phyloP scores from a whole-genome alignment of 2,113 vertebrate species.

The Phalacrocorax carbo region DNA sequence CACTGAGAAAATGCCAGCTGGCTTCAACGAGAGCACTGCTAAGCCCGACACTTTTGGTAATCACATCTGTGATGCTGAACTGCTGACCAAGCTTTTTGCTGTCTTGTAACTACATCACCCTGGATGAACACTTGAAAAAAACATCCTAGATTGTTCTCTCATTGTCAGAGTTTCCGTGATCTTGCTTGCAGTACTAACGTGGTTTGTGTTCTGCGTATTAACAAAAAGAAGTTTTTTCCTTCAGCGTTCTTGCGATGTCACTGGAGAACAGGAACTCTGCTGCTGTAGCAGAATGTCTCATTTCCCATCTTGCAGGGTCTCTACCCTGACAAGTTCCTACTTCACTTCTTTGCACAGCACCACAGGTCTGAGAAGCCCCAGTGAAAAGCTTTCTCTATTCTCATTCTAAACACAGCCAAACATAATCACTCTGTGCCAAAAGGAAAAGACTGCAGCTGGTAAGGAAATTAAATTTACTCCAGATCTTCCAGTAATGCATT shows the following conservation, averaged over 20 bases:
- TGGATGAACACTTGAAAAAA: background rate
- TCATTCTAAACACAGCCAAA: conserved; percentile 53
- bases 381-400: conserved; percentile 46
- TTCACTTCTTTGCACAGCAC: background rate
- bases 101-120: background rate
- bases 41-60: conserved; percentile 16
- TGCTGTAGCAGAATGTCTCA: background rate
- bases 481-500: conserved; percentile 51
- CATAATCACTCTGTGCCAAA: conserved; percentile 42
- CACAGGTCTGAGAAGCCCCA: background rate
- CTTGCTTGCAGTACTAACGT: background rate
- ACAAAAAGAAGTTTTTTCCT: background rate
- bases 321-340: background rate
- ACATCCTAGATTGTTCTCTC: background rate
- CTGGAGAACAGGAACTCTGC: background rate
- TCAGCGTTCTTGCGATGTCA: background rate
- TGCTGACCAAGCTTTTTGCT: conserved; percentile 18
- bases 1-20: background rate
- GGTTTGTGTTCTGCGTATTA: background rate
- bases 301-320: background rate
- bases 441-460: conserved; percentile 53
- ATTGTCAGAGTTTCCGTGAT: background rate
- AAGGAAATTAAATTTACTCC: conserved; percentile 68
- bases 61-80: background rate
- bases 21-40: background rate